Evolutionary conservation across 2,797 vertebrate species (phyloP).

Genomic region (Myoxocephalus aenaeus): DNA sequence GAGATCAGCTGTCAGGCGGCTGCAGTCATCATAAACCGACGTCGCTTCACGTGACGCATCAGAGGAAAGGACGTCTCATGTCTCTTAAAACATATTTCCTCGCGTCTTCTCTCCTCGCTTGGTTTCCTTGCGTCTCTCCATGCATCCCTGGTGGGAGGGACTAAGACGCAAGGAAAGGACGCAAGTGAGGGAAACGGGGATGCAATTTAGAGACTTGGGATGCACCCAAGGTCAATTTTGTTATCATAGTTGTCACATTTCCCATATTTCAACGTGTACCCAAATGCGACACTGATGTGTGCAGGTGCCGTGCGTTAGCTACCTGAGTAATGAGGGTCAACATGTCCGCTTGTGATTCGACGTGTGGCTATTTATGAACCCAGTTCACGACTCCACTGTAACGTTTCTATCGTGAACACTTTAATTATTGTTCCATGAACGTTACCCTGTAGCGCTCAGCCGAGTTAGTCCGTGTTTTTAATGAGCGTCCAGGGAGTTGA

Average conservation of each 20-base stretch:
- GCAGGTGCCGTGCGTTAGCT: constrained; percentile 26
- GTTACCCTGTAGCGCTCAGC: not conserved
- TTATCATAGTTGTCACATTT: not conserved
- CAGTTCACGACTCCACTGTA: not conserved
- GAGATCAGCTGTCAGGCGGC: too few relatives aligned
- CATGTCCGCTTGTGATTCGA: not conserved
- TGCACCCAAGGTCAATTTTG: too few relatives aligned
- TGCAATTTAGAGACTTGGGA: too few relatives aligned
- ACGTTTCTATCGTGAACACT: not conserved
- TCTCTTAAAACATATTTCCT: too few relatives aligned
- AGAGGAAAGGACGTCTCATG: too few relatives aligned
- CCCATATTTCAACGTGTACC: not conserved
- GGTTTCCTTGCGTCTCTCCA: too few relatives aligned
- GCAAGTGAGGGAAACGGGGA: too few relatives aligned
- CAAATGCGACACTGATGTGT: constrained; percentile 35
- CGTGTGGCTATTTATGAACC: not conserved
- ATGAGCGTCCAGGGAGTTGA: not conserved
- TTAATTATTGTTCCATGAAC: accelerated
- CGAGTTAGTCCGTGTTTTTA: not conserved
- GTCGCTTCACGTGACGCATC: too few relatives aligned
- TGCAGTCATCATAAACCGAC: too few relatives aligned
- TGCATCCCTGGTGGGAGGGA: too few relatives aligned
- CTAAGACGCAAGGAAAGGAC: too few relatives aligned
- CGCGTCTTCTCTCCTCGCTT: too few relatives aligned
- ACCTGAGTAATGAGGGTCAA: not conserved